Base-by-base conservation (phyloP, 2,888 invertebrate species). In the Gnatocerus cornutus region DNA sequence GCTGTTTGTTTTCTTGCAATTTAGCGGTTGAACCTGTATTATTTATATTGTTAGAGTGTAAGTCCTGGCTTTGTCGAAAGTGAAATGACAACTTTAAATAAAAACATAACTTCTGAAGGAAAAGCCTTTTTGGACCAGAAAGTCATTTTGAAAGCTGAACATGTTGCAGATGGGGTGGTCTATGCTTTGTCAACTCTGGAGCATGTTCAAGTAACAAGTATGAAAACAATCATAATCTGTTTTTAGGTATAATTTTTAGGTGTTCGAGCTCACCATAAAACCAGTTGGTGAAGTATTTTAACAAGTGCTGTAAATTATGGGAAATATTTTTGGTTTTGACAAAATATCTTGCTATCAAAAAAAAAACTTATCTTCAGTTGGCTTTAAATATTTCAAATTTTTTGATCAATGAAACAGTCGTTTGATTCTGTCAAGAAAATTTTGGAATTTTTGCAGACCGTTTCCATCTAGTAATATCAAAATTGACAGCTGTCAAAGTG, bases 21-120 rank as follows among this genome's bases (percentile, higher is more conserved):
- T n/a, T n/a, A n/a, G n/a, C n/a, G n/a, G n/a, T n/a, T n/a, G n/a
- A n/a, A n/a, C n/a, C n/a, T n/a, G n/a, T 21, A 21, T 21, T 21
- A 21, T 21, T 21, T 3, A 3, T 4, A 21, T 4, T 21, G 74
- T 21, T 77, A 6, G 76, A 75, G 63, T 72, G 77, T 59, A 41
- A 29, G 6, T 29, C 45, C 29, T 41, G 61, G 1, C 12, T 72
- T 3, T 4, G 46, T 6, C 10, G 21, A 1, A 7, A 50, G n/a
- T n/a, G 48, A 50, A 12, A n/a, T 29, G n/a, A 50, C 48, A 21
- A 50, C 48, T n/a, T 21, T 21, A n/a, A 4, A 13, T 6, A 5
- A 10, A 3, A 45, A 13, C 13, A 2, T 16, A 2, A 59, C 64
- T 45, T 13, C 65, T 14, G 65, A 63, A 5, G 68, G 64, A 7